Evolutionary conservation across 2,797 vertebrate genomes (phyloP).

Genomic region (Dryobates pubescens): DNA sequence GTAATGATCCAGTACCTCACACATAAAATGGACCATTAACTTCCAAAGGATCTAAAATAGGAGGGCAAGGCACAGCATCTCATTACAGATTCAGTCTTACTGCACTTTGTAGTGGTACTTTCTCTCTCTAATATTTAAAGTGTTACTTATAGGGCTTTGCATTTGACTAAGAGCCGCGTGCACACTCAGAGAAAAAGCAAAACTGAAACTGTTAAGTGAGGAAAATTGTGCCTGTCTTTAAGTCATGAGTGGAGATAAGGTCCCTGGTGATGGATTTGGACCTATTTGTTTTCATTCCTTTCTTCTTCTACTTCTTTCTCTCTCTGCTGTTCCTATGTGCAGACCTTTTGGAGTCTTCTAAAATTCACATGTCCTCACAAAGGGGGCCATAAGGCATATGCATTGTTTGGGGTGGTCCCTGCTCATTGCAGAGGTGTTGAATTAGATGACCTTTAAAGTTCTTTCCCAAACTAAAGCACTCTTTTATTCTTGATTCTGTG

Average conservation of each 20-base stretch:
- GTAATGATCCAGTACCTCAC: constrained; percentile 14
- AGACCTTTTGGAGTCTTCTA: not conserved
- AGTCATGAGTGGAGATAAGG: not conserved
- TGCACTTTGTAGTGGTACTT: not conserved
- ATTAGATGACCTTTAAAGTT: not conserved
- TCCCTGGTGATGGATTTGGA: not conserved
- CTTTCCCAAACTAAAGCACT: not conserved
- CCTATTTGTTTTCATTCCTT: not conserved
- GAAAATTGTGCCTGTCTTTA: not conserved
- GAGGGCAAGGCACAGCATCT: not conserved
- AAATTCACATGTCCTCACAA: not conserved
- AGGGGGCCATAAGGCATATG: not conserved
- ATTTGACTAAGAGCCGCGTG: not conserved
- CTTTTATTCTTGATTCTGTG: not conserved
- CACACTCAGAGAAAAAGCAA: not conserved
- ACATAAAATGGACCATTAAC: constrained; percentile 25
- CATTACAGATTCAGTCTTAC: not conserved
- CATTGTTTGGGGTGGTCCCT: not conserved
- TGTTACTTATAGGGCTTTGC: not conserved
- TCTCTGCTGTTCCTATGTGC: not conserved
- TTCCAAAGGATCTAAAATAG: constrained; percentile 1
- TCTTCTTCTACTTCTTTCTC: not conserved
- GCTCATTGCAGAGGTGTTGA: not conserved
- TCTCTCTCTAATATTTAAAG: not conserved
- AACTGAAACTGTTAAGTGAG: not conserved